A percentile compares a stretch with the other conserved stretches of the same genome.
Evolutionary conservation across 23 tunicate genomes (phyloP).

Genomic region (Oikopleura albicans): DNA sequence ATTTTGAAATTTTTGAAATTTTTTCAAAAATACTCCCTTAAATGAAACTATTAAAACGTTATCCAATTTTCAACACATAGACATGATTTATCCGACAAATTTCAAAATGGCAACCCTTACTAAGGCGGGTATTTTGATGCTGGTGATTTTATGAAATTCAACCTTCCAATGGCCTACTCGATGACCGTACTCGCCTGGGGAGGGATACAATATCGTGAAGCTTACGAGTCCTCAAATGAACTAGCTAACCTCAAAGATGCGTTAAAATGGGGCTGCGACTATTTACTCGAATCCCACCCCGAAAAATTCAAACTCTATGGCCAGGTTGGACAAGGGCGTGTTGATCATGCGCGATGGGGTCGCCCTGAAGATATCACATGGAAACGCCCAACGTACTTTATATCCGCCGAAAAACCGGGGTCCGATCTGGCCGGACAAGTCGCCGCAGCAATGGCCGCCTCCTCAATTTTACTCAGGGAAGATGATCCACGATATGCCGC

Average conservation of each 20-base stretch:
- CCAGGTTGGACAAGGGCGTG: conserved; percentile 49
- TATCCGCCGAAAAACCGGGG: conserved; percentile 36
- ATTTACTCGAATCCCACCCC: conserved; percentile 73
- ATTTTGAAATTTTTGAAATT: too few species aligned
- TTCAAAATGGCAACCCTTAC: background rate
- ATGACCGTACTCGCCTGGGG: conserved; percentile 81
- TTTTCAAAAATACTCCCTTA: too few species aligned
- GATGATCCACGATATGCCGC: conserved; percentile 32
- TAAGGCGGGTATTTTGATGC: conserved; percentile 88
- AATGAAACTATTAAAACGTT: too few species aligned
- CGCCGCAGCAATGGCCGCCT: conserved; percentile 88
- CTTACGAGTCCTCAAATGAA: conserved; percentile 46
- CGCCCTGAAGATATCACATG: conserved; percentile 44
- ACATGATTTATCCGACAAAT: too few species aligned
- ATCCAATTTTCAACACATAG: too few species aligned
- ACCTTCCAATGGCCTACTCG: conserved; percentile 84
- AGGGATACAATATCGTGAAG: conserved; percentile 25
- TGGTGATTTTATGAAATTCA: conserved; percentile 66
- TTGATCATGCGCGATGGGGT: conserved; percentile 50
- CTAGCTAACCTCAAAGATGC: conserved; percentile 22
- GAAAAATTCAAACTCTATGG: conserved; percentile 39
- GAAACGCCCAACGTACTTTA: conserved; percentile 37
- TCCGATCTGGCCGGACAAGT: conserved; percentile 53
- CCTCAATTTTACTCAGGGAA: conserved; percentile 35
- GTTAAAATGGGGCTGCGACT: conserved; percentile 57